These are phyloP conservation scores for Drosophila virilis DNA, from an alignment of 1,140 invertebrate species.

Conservation along the genomic window DNA sequence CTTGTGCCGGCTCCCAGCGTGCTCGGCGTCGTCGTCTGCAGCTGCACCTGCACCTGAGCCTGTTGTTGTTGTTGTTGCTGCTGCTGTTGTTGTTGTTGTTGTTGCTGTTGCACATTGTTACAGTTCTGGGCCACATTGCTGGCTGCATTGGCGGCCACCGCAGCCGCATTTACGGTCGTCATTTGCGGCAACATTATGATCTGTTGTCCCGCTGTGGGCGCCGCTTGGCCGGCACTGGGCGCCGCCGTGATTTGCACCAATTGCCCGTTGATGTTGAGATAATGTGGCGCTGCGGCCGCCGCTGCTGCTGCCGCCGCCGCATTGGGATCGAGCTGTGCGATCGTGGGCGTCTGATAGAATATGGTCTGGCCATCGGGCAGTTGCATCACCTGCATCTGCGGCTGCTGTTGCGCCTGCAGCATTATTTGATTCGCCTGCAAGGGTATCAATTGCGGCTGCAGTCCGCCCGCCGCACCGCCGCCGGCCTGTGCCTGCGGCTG, in stretches of 20 bases:
- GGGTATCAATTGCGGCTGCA: conserved; percentile 68
- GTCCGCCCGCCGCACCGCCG: conserved; percentile 12
- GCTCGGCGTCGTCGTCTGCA: conserved; percentile 13
- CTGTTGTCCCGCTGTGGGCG: conserved; percentile 58
- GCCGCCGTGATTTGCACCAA: conserved; percentile 87
- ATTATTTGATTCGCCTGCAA: conserved; percentile 79
- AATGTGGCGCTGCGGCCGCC: conserved; percentile 85
- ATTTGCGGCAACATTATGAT: conserved; percentile 82
- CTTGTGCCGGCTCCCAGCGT: conserved; percentile 1
- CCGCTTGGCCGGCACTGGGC: conserved; percentile 47
- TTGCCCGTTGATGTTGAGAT: conserved; percentile 91
- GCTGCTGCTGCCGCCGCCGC: conserved; percentile 44
- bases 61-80: conserved; percentile 23
- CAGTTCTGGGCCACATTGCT: conserved; percentile 37
- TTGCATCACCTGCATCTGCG: conserved; percentile 93
- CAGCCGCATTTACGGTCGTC: conserved; percentile 84
- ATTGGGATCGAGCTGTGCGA: conserved; percentile 62
- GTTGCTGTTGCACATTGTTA: conserved; percentile 33
- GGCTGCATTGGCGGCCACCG: conserved; percentile 62
- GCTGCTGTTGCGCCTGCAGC: conserved; percentile 84
- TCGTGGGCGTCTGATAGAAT: conserved; percentile 89
- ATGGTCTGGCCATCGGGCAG: conserved; percentile 97
- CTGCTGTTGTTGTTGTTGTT: conserved; percentile 52
- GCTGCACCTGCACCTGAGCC: conserved; percentile 36
- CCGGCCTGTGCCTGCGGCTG: conserved; percentile 55